Percentiles rank a stretch among this genome's conserved stretches.
Conservation (phyloP, 2,888 invertebrate genomes). For the Ommatoiulus sabulosus region DNA sequence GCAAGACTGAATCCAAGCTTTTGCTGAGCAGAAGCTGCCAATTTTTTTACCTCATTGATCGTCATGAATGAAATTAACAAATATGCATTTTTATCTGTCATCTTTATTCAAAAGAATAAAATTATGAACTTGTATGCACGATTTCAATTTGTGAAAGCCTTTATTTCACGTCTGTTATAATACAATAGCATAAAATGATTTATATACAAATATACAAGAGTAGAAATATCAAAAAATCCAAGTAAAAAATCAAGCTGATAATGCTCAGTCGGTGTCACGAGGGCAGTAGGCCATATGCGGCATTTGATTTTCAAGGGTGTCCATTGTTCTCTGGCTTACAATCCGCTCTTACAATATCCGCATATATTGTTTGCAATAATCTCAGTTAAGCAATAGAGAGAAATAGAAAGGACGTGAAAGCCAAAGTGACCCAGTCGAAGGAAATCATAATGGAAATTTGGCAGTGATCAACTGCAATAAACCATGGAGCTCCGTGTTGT, state of each 20-base stretch:
- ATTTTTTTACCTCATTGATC: too few species aligned
- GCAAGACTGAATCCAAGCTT: background rate
- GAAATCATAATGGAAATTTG: background rate
- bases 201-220: conserved; percentile 42
- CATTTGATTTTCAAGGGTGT: background rate
- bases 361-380: conserved; percentile 10
- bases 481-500: conserved; percentile 57
- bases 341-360: background rate
- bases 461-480: conserved; percentile 49
- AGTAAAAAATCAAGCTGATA: background rate
- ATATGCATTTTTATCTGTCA: background rate
- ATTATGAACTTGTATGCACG: background rate
- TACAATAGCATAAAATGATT: background rate
- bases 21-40: too few species aligned
- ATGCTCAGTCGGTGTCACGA: background rate
- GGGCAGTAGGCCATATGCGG: background rate
- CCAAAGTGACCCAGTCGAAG: background rate
- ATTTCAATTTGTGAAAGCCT: background rate
- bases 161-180: background rate
- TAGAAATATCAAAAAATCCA: background rate
- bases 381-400: background rate
- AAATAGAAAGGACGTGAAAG: background rate
- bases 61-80: background rate
- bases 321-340: background rate
- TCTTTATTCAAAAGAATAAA: background rate